Evolutionary conservation across 2,797 vertebrate species (phyloP), one percentile per base, ranked within the genome.

Genomic region (Esox masquinongy): DNA sequence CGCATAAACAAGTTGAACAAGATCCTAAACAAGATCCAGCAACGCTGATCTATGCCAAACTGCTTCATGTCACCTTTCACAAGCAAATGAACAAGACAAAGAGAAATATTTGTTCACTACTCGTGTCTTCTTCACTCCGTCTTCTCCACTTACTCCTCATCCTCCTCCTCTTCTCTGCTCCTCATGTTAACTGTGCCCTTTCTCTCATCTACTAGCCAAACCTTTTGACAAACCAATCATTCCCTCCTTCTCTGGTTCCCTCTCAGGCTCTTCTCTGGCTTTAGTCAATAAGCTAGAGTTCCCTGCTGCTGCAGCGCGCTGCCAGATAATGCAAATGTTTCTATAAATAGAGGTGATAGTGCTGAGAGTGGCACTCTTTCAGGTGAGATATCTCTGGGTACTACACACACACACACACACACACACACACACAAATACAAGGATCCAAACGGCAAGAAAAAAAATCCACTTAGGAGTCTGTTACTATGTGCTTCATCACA

Each of bases 291-390:
- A 68, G 82, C 84, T 88, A 77, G 79, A 86, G 87, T 82, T 86
- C 86, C 19, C 80, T 87, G 84, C 88, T 84, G 84, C 80, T 83
- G 82, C n/a, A 17, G 11, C 86, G 85, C 80, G 14, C 76, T 61
- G 87, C 77, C 74, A 92, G 92, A 93, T 93, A 93, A 93, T 93
- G 92, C 92, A 93, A 93, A 94, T 91, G 87, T 86, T 87, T 89
- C 93, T 93, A 94, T 93, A 94, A 93, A 94, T 93, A 94, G 92
- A 81, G 83, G 86, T 85, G 89, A 91, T 87, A 86, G 81, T 92
- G 94, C 92, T 93, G 93, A 94, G 88, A 89, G 86, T 82, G 77
- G 89, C 88, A 80, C 83, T 90, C 85, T 87, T 87, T 89, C 85
- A 85, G 91, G 87, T 92, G 88, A 89, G 90, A 90, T 86, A 90